Evolutionary conservation across 2,113 vertebrate species (phyloP).

Genomic region (Cinclus cinclus): DNA sequence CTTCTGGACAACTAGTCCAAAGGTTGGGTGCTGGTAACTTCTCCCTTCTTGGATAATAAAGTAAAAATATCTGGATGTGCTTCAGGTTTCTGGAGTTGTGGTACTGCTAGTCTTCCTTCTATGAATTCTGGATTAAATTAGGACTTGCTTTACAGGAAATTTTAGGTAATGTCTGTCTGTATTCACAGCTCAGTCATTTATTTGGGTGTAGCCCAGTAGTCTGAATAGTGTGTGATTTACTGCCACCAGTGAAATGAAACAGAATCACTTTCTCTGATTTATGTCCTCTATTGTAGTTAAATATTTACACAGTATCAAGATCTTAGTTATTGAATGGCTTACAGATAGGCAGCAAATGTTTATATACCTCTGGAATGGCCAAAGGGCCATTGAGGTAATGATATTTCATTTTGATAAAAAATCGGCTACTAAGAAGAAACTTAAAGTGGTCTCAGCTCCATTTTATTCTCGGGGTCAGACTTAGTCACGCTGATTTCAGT

Average conservation of each 20-base stretch:
- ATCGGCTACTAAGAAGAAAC: not conserved
- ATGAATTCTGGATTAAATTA: not conserved
- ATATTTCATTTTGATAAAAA: conserved; percentile 25
- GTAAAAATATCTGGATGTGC: not conserved
- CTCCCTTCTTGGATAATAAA: not conserved
- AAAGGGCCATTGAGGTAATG: conserved; percentile 21
- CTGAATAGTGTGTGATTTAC: conserved; percentile 51
- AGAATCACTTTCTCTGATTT: conserved; percentile 30
- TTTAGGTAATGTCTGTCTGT: not conserved
- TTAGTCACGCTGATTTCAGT: not conserved
- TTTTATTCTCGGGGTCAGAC: not conserved
- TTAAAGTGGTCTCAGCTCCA: not conserved
- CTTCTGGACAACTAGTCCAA: not conserved
- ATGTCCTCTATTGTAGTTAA: conserved; percentile 53
- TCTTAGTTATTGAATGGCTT: conserved; percentile 51
- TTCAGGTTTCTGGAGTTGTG: not conserved
- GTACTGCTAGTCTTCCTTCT: not conserved
- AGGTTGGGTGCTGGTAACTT: not conserved
- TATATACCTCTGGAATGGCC: conserved; percentile 43
- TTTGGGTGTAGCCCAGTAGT: conserved; percentile 28
- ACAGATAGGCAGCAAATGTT: conserved; percentile 61
- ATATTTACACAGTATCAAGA: conserved; percentile 50
- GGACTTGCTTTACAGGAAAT: not conserved
- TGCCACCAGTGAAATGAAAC: conserved; percentile 38
- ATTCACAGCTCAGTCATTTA: conserved; percentile 3